Base-by-base conservation (phyloP, 2,888 invertebrate genomes). In the Ophraella communa region DNA sequence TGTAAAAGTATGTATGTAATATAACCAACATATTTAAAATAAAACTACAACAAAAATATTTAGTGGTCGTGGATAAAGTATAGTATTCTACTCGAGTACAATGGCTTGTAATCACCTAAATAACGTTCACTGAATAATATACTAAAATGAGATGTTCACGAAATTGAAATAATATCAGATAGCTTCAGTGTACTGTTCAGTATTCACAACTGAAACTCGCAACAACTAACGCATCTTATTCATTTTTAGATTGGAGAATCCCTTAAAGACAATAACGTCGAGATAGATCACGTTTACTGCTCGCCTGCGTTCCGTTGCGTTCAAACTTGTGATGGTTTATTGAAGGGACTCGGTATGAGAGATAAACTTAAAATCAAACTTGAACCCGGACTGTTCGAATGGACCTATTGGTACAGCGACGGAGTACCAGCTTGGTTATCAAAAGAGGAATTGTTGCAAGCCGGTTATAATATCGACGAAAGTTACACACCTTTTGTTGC, bases 301-400 rank as follows among this genome's bases (percentile, higher is more conserved):
- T 97, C 97, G 1, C 93, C 96, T 0, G 92, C 97, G 20, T 87
- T 95, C 69, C 88, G 98, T 61, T 96, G 96, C 83, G 87, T 98
- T 33, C 95, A 98, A 82, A 98, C 98, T 0, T 90, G 90, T 65
- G 87, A 89, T 65, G 86, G 85, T 66, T 83, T 91, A 63, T 81
- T 91, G 44, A 70, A 64, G 62, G 81, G 80, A 4, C 67, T 80
- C 47, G 78, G 78, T 27, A 75, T 73, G 23, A 73, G 83, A 23
- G 84, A 87, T 1, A 84, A 88, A 3, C 80, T 91, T 30, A 87
- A 88, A 71, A 87, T 95, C 23, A 87, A 87, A 73, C 85, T 98
- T 14, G 98, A 98, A 78, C 95, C 96, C 0, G 95, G 94, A 0
- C 83, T 98, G 42, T 98, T 97, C 82, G 98, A 98, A 82, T 98